Evolutionary conservation across 2,888 invertebrate species (phyloP), one percentile per base, ranked within the genome.

Genomic region (Operophtera brumata): DNA sequence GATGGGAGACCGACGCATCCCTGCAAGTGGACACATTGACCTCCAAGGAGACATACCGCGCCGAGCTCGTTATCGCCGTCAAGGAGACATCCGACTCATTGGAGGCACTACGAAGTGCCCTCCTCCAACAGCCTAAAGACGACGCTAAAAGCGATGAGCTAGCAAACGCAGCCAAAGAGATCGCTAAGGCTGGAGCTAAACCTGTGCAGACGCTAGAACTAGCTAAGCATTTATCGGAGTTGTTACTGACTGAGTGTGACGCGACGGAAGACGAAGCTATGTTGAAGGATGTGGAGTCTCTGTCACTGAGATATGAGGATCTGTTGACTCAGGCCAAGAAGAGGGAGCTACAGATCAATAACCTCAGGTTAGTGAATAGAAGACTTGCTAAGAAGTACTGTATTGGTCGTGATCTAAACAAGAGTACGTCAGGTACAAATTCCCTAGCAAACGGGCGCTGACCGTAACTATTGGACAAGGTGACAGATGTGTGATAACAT

Each of bases 21-120:
- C 93, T 95, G 5, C 96, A 97, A 89, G 96, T 96, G 1, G 94
- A 96, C 73, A 97, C 96, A 0, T 80, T 96, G 36, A 96, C 96
- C 37, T 94, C 96, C 4, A 94, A 95, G 77, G 96, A 96, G 73
- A 96, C 96, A 0, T 97, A 96, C 73, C 84, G 93, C 49, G 93
- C 93, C 66, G 96, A 97, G 78, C 82, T 97, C 34, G 91, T 92
- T 36, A 92, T 93, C 3, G 96, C 96, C 0, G 91, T 96, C 4
- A 85, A 84, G 39, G 96, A 97, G 72, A 94, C 95, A 62, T 91
- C 91, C 43, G 91, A 89, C 6, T 92, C 94, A 57, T 83, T 96
- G 3, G 92, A 94, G 48, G 91, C 92, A 7, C 83, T 96, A 14
- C 92, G 95, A 75, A 88, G 82, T n/a, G 90, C 93, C 0, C 64